Conservation (phyloP, 2,888 invertebrate species). For the Epinotia demarniana region DNA sequence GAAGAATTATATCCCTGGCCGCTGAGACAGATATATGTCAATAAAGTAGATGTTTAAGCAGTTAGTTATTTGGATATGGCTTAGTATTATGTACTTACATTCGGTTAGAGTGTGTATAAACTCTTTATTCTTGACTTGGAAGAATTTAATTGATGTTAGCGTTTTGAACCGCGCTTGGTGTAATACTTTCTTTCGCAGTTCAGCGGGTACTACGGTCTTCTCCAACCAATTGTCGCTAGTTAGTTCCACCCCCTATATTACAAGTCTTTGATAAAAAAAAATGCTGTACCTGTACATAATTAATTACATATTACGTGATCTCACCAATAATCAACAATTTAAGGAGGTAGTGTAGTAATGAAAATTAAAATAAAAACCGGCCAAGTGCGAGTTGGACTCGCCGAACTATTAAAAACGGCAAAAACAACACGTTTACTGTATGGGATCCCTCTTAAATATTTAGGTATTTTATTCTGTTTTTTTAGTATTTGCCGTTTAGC, state of each 20-base stretch:
- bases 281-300: too few species aligned
- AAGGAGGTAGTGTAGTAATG: too few species aligned
- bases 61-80: background rate
- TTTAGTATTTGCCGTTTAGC: too few species aligned
- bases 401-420: too few species aligned
- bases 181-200: conserved; percentile 76
- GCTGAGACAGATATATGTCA: conserved; percentile 55
- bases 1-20: conserved; percentile 76
- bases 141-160: conserved; percentile 75
- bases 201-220: conserved; percentile 72
- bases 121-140: conserved; percentile 80
- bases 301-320: too few species aligned
- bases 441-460: too few species aligned
- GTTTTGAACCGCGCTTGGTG: conserved; percentile 80
- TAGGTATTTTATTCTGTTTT: too few species aligned
- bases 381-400: too few species aligned
- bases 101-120: conserved; percentile 79
- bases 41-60: conserved; percentile 6
- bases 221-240: conserved; percentile 78
- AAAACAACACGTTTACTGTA: too few species aligned
- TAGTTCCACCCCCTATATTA: conserved; percentile 73
- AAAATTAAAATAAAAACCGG: too few species aligned
- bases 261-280: background rate
- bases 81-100: conserved; percentile 59
- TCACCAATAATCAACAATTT: too few species aligned